Conservation (phyloP, 1,140 invertebrate genomes). For the Ganaspis sp. region DNA sequence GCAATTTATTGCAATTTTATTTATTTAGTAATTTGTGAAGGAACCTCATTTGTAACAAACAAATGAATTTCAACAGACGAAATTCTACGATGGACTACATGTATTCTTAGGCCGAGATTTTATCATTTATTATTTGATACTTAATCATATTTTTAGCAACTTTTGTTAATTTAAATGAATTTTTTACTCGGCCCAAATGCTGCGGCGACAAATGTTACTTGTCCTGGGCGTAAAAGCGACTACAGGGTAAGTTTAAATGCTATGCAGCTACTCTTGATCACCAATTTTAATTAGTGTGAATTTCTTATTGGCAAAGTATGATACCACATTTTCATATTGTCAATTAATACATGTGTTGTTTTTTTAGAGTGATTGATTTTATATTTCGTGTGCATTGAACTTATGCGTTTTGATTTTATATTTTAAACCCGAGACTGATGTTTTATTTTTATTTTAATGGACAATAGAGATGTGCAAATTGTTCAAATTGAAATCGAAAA, state of each 20-base stretch:
- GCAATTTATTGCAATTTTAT: too few species aligned
- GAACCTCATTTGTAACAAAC: constrained; percentile 8
- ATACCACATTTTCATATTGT: constrained; percentile 25
- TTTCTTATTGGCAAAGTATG: constrained; percentile 24
- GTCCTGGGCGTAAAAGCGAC: constrained; percentile 28
- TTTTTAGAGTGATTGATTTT: neutral
- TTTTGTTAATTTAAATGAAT: constrained; percentile 28
- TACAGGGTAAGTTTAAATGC: constrained; percentile 22
- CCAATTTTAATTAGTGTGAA: constrained; percentile 28
- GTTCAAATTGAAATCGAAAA: too few species aligned
- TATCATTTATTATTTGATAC: constrained; percentile 2
- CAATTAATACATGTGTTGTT: neutral
- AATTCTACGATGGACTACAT: constrained; percentile 3
- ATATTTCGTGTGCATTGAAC: constrained; percentile 20
- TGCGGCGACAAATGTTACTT: constrained; percentile 25
- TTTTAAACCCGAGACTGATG: neutral
- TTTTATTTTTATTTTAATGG: neutral
- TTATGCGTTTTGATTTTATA: constrained; percentile 19
- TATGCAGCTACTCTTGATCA: constrained; percentile 18
- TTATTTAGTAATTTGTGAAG: neutral
- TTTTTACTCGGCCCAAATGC: constrained; percentile 6
- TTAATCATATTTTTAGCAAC: constrained; percentile 3
- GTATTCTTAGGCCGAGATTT: constrained; percentile 9
- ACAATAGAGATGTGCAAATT: too few species aligned
- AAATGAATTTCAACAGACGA: constrained; percentile 11